Evolutionary conservation across 2,797 vertebrate genomes (phyloP).

Genomic region (Gadopsis marmoratus): DNA sequence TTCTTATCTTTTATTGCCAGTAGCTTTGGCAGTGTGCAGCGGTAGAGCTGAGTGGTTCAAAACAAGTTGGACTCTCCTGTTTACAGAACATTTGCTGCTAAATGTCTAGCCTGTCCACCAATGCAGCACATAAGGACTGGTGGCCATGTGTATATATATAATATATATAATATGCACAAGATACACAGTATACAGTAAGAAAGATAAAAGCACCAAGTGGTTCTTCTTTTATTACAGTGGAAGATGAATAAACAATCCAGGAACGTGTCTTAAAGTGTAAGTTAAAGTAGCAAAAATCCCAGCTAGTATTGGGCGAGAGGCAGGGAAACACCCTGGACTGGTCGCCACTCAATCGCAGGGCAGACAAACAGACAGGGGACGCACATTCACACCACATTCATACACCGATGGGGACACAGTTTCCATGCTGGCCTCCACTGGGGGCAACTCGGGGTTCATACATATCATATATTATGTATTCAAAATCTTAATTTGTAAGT

Average conservation of each 20-base stretch:
- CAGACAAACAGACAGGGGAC: no score
- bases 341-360: no score
- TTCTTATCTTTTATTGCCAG: conserved; percentile 54
- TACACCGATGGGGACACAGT: no score
- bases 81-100: conserved; percentile 43
- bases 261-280: background rate
- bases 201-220: background rate
- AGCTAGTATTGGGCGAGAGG: no score
- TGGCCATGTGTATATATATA: background rate
- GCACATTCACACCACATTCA: no score
- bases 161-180: background rate
- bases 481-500: background rate
- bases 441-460: no score
- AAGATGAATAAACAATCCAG: background rate
- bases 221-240: background rate
- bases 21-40: conserved; percentile 56
- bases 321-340: no score
- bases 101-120: conserved; percentile 13
- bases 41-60: conserved; percentile 26
- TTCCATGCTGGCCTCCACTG: no score
- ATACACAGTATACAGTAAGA: background rate
- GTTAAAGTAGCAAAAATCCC: background rate
- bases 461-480: background rate
- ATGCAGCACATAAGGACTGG: conserved; percentile 1
- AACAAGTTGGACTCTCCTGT: conserved; percentile 41